Conservation (phyloP, 2,888 invertebrate genomes). For the Mimumesa dahlbomi region DNA sequence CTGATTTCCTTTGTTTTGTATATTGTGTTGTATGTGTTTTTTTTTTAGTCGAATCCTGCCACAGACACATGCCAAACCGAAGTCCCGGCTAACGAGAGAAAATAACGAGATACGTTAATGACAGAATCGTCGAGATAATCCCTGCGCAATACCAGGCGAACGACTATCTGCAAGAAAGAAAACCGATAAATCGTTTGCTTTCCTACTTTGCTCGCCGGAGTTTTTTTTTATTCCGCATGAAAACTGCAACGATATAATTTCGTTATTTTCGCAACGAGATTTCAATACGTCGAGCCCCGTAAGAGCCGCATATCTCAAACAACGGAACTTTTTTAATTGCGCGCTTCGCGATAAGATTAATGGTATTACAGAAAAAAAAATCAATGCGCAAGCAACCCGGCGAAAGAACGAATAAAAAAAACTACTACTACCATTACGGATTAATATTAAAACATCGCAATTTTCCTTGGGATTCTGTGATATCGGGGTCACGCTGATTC, state of each 20-base stretch:
- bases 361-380: no score
- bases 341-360: no score
- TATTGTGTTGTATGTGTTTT: background rate
- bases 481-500: constrained; percentile 19
- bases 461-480: background rate
- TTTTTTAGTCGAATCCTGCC: background rate
- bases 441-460: background rate
- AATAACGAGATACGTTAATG: constrained; percentile 32
- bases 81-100: constrained; percentile 18
- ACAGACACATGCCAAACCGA: background rate
- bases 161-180: background rate
- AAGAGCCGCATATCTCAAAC: no score
- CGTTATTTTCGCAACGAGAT: background rate
- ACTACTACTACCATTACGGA: background rate
- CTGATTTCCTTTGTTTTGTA: background rate
- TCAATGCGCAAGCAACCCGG: no score
- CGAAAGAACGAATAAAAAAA: background rate
- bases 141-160: background rate
- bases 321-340: no score
- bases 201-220: background rate
- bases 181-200: background rate
- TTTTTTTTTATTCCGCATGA: background rate
- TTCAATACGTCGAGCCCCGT: no score
- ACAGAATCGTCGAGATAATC: background rate
- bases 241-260: background rate